Evolutionary conservation across 2,113 vertebrate genomes (phyloP), one percentile per base, ranked within the genome.

Genomic region (Paramormyrops kingsleyae): DNA sequence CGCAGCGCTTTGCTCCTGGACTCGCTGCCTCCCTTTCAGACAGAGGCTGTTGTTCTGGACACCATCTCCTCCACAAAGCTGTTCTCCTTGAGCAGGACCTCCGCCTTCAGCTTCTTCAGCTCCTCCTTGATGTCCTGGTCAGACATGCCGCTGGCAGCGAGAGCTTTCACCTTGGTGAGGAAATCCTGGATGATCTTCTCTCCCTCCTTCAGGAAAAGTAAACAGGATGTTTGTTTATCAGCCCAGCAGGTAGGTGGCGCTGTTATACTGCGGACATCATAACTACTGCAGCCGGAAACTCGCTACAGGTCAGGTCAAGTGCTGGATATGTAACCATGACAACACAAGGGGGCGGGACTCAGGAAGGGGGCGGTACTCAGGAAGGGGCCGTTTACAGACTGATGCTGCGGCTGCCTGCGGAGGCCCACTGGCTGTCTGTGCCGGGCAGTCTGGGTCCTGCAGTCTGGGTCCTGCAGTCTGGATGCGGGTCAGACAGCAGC

Each of bases 121-220:
- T 95, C 95, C 5, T 17, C 83, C 93, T 94, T 97, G 93, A 99
- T 93, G 56, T 95, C 96, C 3, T 98, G 95, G 21, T 97, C 97
- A 1, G 96, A 96, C 98, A 99, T 97, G 92, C 94, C 94, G 56
- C 93, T 92, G 88, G 95, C 95, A 6, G 97, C 95, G 91, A 99
- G 94, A 31, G 96, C 93, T 94, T 98, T 99, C 10, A 96, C 97
- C 94, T 96, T 95, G 90, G 93, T 95, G 91, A 99, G 95, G 93
- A 99, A 99, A 90, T 97, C 95, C 90, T 97, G 94, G 91, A 99
- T 98, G 92, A 99, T 96, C 90, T 93, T 96, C 94, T 99, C 98
- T 77, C 98, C 98, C 91, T 96, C 96, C 99, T 99, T 93, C 90
- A 89, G 15, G 93, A 2, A 10, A 3, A 74, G 42, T 13, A 87